Conservation (phyloP, 1,140 invertebrate genomes). For the Drosophila persimilis region DNA sequence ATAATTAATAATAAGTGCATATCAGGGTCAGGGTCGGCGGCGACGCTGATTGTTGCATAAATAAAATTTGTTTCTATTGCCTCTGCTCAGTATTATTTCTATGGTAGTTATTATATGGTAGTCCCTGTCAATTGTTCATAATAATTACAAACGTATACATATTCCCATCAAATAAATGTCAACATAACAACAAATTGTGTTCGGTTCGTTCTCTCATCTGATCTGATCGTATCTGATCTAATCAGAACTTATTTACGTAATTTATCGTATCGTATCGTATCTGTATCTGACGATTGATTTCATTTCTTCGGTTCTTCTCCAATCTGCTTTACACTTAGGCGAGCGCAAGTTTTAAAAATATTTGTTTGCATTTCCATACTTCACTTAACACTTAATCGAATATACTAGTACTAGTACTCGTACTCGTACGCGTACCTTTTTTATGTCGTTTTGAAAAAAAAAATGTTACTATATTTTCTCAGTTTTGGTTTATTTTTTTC, state of each 20-base stretch:
- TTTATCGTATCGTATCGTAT: slow-evolving; percentile 36
- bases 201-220: slow-evolving; percentile 11
- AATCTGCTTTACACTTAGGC: slow-evolving; percentile 35
- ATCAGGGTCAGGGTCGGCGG: slow-evolving; percentile 34
- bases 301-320: slow-evolving; percentile 5
- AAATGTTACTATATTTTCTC: slow-evolving; percentile 73
- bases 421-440: neutral
- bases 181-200: slow-evolving; percentile 74
- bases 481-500: slow-evolving; percentile 59
- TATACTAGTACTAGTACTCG: slow-evolving; percentile 16
- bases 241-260: slow-evolving; percentile 33
- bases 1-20: slow-evolving; percentile 58
- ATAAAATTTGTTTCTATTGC: slow-evolving; percentile 72
- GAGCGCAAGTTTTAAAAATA: slow-evolving; percentile 72
- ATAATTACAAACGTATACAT: slow-evolving; percentile 56
- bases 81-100: slow-evolving; percentile 68
- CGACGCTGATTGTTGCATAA: slow-evolving; percentile 45
- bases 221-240: slow-evolving; percentile 29
- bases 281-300: slow-evolving; percentile 11
- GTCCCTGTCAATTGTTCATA: slow-evolving; percentile 81
- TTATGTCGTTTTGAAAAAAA: slow-evolving; percentile 40
- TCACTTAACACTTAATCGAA: slow-evolving; percentile 74
- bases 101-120: slow-evolving; percentile 73
- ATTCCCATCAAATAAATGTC: slow-evolving; percentile 57
- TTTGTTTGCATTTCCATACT: slow-evolving; percentile 50